Evolutionary conservation across 92 coral and sea anemone genomes (phyloP), one percentile per base, ranked within the genome.

Genomic region (Heliopora coerulea): DNA sequence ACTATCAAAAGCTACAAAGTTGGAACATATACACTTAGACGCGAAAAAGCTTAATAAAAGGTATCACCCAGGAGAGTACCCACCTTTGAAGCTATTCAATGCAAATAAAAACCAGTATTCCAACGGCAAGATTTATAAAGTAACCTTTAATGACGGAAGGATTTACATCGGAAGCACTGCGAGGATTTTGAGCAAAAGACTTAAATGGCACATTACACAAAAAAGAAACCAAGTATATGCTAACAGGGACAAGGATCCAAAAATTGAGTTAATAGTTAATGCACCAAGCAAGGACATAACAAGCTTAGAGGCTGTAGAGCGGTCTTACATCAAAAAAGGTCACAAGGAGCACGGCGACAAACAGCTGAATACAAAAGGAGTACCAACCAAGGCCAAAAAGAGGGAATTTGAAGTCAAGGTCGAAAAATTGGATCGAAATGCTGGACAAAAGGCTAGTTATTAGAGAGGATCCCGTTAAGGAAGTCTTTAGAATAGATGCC

Each of bases 271-370:
- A 3, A 59, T 68, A 21, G 44, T 68, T 11, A 44, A 68, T 14
- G 82, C 74, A 27, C 85, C 85, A 29, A 19, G 80, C 52, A 74
- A 62, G 11, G 83, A 78, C 30, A 82, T 66, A 23, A 83, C n/a
- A n/a, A n/a, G n/a, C n/a, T n/a, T n/a, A n/a, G n/a, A n/a, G n/a
- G n/a, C n/a, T n/a, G n/a, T n/a, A n/a, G n/a, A n/a, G n/a, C n/a
- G n/a, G n/a, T n/a, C n/a, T n/a, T n/a, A n/a, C n/a, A n/a, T n/a
- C n/a, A n/a, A n/a, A n/a, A n/a, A n/a, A n/a, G n/a, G n/a, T n/a
- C n/a, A n/a, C n/a, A n/a, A n/a, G n/a, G n/a, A n/a, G n/a, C n/a
- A n/a, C n/a, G n/a, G n/a, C n/a, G n/a, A n/a, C n/a, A n/a, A n/a
- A n/a, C n/a, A n/a, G n/a, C n/a, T n/a, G n/a, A n/a, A n/a, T n/a